Evolutionary conservation across 1,140 invertebrate genomes (phyloP).

Genomic region (Leptonema lineaticorne): DNA sequence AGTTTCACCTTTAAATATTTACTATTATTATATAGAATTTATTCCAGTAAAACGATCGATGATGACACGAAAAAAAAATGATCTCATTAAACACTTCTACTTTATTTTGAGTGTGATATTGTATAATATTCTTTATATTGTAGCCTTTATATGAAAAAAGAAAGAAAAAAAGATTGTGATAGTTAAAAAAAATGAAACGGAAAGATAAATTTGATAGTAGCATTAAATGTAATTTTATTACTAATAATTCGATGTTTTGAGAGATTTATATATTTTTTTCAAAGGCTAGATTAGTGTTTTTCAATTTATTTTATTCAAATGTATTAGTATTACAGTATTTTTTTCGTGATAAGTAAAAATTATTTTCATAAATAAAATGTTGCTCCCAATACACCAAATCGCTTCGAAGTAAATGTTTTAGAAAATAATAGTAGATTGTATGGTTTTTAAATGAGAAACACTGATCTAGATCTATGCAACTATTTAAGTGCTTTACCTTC

Average conservation of each 20-base stretch:
- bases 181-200: neutral
- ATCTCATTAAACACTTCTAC: neutral
- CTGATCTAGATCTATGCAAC: too few relatives aligned
- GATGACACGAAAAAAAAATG: neutral
- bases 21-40: neutral
- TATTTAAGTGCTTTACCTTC: neutral
- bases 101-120: constrained; percentile 9
- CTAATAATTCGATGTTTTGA: too few relatives aligned
- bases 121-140: neutral
- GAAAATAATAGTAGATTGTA: too few relatives aligned
- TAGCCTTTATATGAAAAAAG: constrained; percentile 10
- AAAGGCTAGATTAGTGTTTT: neutral
- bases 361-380: too few relatives aligned
- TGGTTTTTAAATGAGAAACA: too few relatives aligned
- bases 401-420: too few relatives aligned
- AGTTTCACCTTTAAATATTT: neutral
- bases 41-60: neutral
- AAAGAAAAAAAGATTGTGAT: constrained; percentile 2
- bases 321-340: too few relatives aligned
- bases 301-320: too few relatives aligned
- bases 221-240: neutral
- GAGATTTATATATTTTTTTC: neutral
- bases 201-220: neutral
- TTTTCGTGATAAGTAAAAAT: too few relatives aligned
- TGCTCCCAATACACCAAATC: too few relatives aligned